Base-by-base conservation (phyloP, 2,113 vertebrate species). In the Regulus satrapa region DNA sequence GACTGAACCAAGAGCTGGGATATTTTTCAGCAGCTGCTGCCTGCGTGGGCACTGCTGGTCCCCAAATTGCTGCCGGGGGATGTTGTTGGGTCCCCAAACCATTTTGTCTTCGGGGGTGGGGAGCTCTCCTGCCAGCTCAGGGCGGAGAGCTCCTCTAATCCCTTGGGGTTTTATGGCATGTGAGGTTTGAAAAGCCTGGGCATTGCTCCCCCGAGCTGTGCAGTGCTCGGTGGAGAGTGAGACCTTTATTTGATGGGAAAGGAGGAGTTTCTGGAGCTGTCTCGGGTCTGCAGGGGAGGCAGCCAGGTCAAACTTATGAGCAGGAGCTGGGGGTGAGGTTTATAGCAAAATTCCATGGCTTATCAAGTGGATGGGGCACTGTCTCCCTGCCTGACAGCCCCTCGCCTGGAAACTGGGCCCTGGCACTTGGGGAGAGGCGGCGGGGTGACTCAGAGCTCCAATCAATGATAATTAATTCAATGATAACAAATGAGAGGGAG, bases 391-490 rank as follows among this genome's bases (percentile, higher is more conserved):
- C 92, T 85, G 92, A 14, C 8, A 16, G 92, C 52, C 84, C 66
- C 94, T 84, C 3, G 43, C 77, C 68, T 83, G 92, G 54, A 54
- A 90, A 13, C 26, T 2, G 4, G 74, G 81, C 61, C 72, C 91
- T 94, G 96, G 91, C 77, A 48, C 83, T 21, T 0, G 64, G 80
- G 75, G n/a, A 45, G 85, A 76, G 90, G 82, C 14, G 2, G 36
- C 12, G 82, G 36, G 48, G 77, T 95, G 95, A 94, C 94, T 95
- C 95, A 95, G 91, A 92, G 93, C 89, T 92, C 93, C 93, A 94
- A 88, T 95, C 96, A 89, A 85, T 89, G 89, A 2, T 92, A 92
- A 97, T 96, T 92, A 96, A 95, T 89, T 95, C 92, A 94, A 76
- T 88, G 94, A 34, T 87, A 89, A 89, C 18, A 10, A 95, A 94